Evolutionary conservation across 2,113 vertebrate species (phyloP).

Genomic region (Eclectus roratus): DNA sequence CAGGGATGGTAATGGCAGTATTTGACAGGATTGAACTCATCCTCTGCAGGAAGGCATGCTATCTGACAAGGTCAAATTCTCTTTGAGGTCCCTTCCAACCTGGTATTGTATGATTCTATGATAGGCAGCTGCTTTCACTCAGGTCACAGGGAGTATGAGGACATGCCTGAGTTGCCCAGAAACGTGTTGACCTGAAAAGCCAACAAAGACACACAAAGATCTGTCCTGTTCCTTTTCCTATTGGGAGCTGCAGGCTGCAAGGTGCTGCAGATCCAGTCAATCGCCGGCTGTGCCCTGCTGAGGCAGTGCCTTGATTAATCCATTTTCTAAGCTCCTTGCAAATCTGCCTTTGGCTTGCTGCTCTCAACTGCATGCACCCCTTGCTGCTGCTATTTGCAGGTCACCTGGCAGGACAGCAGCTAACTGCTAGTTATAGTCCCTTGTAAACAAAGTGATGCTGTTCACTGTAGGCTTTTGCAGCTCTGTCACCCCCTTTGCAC

Average conservation of each 20-base stretch:
- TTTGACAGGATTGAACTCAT: background rate
- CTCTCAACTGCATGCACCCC: background rate
- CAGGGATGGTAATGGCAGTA: background rate
- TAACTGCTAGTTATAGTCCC: background rate
- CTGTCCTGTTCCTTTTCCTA: background rate
- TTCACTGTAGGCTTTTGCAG: background rate
- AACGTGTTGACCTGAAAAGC: background rate
- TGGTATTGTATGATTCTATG: background rate
- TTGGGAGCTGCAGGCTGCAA: background rate
- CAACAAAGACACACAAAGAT: background rate
- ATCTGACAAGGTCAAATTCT: background rate
- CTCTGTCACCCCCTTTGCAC: background rate
- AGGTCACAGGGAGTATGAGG: background rate
- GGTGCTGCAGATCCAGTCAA: background rate
- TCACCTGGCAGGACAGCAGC: background rate
- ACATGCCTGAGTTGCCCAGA: background rate
- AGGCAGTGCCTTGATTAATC: background rate
- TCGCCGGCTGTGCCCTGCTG: background rate
- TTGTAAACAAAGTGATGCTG: background rate
- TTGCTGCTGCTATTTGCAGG: background rate
- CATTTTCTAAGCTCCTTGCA: background rate
- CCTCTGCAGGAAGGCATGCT: fast-evolving
- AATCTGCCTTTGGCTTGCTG: background rate
- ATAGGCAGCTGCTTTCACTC: background rate
- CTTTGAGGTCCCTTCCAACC: background rate